Base-by-base conservation (phyloP, 2,888 invertebrate species). In the Selenia dentaria region DNA sequence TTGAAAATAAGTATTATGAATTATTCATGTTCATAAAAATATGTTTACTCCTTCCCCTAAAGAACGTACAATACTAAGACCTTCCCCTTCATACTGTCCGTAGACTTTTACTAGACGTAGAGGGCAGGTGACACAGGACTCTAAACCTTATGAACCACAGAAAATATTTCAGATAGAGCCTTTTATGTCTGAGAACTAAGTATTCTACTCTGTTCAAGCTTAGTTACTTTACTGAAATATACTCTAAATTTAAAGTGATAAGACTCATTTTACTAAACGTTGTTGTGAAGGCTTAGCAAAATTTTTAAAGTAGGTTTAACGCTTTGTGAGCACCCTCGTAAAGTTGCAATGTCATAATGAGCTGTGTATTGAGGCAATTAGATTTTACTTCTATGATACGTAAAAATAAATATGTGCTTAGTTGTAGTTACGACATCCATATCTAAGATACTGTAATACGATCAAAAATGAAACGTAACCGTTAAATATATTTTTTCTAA, bases 1-100 rank as follows among this genome's bases (percentile, higher is more conserved):
- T 16, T 16, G 16, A 2, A 73, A 70, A 69, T 73, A 75, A 70
- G 60, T 55, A 54, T 43, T 49, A 56, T 76, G 51, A 62, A 76
- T 74, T 64, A 72, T 74, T 75, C 64, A 76, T 70, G 58, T 70
- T 62, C 64, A 68, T 70, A 69, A 64, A 65, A 70, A 72, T 72
- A 72, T 72, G 71, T 72, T 74, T 71, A 64, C 67, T 64, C 62
- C 54, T 44, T 55, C 65, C n/a, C n/a, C n/a, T n/a, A n/a, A n/a
- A n/a, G n/a, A n/a, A n/a, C n/a, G n/a, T n/a, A n/a, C n/a, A n/a
- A n/a, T n/a, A n/a, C n/a, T n/a, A n/a, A n/a, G n/a, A n/a, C 16
- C 16, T 16, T 16, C 16, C 69, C 62, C 69, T 71, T 65, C 62
- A 57, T 56, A 64, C 57, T 62, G 32, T 44, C 48, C 42, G 48